A percentile compares a stretch with the other conserved stretches of the same genome.
Conservation (phyloP, 2,113 vertebrate species). For the Cephalopholis sonnerati region DNA sequence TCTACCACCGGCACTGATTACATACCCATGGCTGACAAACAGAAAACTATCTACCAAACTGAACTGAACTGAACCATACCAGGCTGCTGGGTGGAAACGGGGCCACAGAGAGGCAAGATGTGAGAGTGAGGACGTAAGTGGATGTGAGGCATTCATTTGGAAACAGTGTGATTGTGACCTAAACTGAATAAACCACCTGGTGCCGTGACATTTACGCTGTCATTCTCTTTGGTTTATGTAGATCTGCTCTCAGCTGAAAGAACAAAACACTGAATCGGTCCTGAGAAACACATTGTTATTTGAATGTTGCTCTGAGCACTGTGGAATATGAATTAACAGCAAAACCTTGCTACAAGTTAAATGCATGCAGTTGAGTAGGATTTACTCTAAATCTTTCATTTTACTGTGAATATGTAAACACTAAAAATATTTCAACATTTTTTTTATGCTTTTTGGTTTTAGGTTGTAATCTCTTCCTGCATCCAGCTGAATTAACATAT, state of each 20-base stretch:
- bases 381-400: neutral
- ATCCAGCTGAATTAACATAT: neutral
- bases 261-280: neutral
- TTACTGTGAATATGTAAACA: neutral
- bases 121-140: too few relatives aligned
- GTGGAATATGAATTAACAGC: neutral
- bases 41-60: too few relatives aligned
- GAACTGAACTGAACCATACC: too few relatives aligned
- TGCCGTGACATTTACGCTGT: conserved; percentile 1
- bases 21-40: too few relatives aligned
- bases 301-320: neutral
- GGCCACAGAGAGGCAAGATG: too few relatives aligned
- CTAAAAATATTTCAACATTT: neutral
- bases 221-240: neutral
- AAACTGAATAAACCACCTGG: neutral
- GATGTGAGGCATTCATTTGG: neutral
- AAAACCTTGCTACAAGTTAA: neutral
- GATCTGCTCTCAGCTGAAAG: neutral
- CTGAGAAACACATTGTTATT: neutral
- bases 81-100: too few relatives aligned
- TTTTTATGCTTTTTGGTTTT: too few relatives aligned
- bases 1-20: too few relatives aligned
- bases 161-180: too few relatives aligned
- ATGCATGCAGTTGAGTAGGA: neutral
- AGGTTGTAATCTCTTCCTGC: neutral